These are phyloP conservation scores for Melieria crassipennis DNA, from an alignment of 2,888 invertebrate genomes.

Conservation along the genomic window DNA sequence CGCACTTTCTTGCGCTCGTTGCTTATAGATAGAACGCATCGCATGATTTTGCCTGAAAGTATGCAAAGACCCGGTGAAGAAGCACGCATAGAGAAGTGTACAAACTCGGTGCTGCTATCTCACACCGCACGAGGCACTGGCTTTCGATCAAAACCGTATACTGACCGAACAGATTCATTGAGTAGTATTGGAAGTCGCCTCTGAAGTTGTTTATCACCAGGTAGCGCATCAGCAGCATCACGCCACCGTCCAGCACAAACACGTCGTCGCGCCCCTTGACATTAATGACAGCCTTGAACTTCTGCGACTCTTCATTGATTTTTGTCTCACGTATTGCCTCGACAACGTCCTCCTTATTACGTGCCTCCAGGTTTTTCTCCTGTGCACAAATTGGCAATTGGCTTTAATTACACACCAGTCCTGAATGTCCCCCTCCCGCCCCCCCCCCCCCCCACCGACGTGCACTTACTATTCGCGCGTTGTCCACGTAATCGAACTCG, in stretches of 20 bases:
- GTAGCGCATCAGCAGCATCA: constrained; percentile 57
- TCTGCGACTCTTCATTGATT: constrained; percentile 55
- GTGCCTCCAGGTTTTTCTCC: constrained; percentile 53
- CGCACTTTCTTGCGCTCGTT: constrained; percentile 52
- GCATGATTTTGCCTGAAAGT: constrained; percentile 47
- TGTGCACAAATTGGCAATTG: constrained; percentile 6
- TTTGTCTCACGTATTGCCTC: constrained; percentile 52
- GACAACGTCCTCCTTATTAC: constrained; percentile 51
- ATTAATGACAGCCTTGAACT: constrained; percentile 54
- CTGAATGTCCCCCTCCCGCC: not conserved
- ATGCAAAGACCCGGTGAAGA: not conserved
- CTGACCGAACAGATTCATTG: constrained; percentile 56
- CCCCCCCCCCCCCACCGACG: no score
- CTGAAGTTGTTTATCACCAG: constrained; percentile 52
- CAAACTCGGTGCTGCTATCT: no score
- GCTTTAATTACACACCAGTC: not conserved
- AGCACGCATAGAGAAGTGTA: no score
- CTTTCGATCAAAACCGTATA: not conserved
- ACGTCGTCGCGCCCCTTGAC: constrained; percentile 55
- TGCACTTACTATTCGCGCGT: constrained; percentile 47
- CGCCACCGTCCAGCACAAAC: constrained; percentile 58
- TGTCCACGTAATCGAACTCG: constrained; percentile 58
- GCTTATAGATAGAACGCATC: constrained; percentile 49
- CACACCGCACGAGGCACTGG: no score
- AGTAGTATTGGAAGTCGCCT: constrained; percentile 54